Conservation (phyloP, 2,113 vertebrate species). For the Neofelis nebulosa region DNA sequence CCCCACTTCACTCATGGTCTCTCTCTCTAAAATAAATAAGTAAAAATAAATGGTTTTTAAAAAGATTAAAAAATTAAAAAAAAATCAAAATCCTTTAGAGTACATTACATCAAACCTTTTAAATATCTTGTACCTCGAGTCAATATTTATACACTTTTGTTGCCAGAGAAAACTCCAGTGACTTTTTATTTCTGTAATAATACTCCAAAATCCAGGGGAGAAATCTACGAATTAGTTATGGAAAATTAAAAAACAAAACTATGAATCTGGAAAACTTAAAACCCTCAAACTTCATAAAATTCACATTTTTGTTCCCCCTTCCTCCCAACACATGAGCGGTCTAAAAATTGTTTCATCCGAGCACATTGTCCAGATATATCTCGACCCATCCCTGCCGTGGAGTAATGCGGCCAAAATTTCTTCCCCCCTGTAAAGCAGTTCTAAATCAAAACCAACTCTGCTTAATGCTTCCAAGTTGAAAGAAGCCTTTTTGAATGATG, state of each 20-base stretch:
- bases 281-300: conserved; percentile 26
- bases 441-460: conserved; percentile 55
- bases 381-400: conserved; percentile 25
- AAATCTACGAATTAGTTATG: not conserved
- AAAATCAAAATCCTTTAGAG: not conserved
- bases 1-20: too few species aligned
- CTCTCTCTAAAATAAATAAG: too few species aligned
- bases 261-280: conserved; percentile 27
- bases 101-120: not conserved
- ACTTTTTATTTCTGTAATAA: not conserved
- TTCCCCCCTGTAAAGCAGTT: conserved; percentile 52
- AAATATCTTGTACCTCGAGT: not conserved
- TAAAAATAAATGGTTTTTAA: too few species aligned
- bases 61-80: too few species aligned
- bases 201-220: not conserved
- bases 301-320: not conserved
- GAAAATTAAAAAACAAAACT: not conserved
- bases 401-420: conserved; percentile 36
- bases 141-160: not conserved
- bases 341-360: conserved; percentile 29
- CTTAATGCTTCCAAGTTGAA: conserved; percentile 49
- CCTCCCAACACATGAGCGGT: not conserved
- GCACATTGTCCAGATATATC: conserved; percentile 50
- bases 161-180: not conserved
- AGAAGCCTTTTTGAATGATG: not conserved